Evolutionary conservation across 1,140 invertebrate genomes (phyloP).

Genomic region (Trichonephila clavata): DNA sequence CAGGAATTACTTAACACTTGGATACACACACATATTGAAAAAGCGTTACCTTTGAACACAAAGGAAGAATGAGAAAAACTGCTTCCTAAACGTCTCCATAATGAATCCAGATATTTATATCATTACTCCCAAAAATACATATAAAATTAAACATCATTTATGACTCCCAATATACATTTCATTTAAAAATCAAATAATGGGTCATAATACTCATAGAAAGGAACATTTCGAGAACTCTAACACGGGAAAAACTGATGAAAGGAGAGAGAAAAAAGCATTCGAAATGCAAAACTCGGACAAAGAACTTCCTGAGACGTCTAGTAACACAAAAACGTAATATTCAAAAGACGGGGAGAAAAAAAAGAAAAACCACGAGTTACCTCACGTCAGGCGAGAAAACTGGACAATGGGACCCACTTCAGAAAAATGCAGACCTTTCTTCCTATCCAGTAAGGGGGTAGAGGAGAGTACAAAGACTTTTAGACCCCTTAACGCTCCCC

Average conservation of each 20-base stretch:
- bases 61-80: too few relatives aligned
- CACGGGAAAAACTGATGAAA: neutral
- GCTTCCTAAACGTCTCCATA: too few relatives aligned
- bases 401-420: conserved; percentile 56
- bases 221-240: neutral
- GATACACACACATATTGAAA: too few relatives aligned
- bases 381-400: conserved; percentile 64
- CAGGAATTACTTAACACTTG: too few relatives aligned
- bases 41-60: too few relatives aligned
- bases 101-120: too few relatives aligned
- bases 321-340: conserved; percentile 32
- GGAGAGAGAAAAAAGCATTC: neutral
- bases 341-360: conserved; percentile 21
- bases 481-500: neutral
- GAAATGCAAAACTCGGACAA: conserved; percentile 51
- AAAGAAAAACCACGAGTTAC: conserved; percentile 28
- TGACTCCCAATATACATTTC: too few relatives aligned
- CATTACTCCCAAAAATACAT: too few relatives aligned
- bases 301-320: conserved; percentile 51
- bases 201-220: neutral
- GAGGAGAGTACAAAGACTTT: neutral
- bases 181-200: neutral
- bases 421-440: conserved; percentile 57
- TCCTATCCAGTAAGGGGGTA: neutral
- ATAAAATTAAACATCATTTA: too few relatives aligned